Evolutionary conservation across 2,113 vertebrate genomes (phyloP).

Genomic region (Meriones unguiculatus): DNA sequence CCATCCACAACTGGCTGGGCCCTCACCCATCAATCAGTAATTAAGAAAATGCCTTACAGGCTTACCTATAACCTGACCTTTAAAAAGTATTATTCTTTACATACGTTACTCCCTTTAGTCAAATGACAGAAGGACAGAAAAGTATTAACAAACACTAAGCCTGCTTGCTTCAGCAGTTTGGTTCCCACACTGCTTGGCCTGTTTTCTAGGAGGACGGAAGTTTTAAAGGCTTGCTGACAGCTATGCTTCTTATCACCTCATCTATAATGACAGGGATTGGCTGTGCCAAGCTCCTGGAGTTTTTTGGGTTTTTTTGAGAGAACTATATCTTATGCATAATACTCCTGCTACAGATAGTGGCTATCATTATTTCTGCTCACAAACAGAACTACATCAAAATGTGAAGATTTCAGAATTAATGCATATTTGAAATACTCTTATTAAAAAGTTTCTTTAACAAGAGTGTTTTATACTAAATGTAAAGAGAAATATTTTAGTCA

Average conservation of each 20-base stretch:
- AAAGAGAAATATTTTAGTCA: neutral
- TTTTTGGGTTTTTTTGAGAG: neutral
- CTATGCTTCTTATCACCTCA: conserved; percentile 23
- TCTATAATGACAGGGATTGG: conserved; percentile 23
- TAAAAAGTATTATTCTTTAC: too few relatives aligned
- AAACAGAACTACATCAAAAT: conserved; percentile 37
- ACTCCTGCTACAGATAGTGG: neutral
- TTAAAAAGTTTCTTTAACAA: conserved; percentile 37
- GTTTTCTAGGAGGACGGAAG: too few relatives aligned
- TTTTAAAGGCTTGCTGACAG: conserved; percentile 28
- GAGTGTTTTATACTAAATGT: neutral
- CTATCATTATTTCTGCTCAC: conserved; percentile 25
- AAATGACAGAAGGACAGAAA: too few relatives aligned
- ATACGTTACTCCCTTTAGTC: too few relatives aligned
- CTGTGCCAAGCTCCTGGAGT: neutral
- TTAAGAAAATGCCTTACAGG: too few relatives aligned
- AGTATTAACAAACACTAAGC: too few relatives aligned
- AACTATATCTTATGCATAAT: conserved; percentile 18
- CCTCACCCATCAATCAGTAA: too few relatives aligned
- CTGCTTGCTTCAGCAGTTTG: too few relatives aligned
- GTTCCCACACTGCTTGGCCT: too few relatives aligned
- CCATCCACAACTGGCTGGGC: too few relatives aligned
- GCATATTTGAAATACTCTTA: neutral
- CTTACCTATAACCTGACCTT: too few relatives aligned
- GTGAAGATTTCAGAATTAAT: neutral